Conservation (phyloP, 2,113 vertebrate genomes). For the Oophaga pumilio region DNA sequence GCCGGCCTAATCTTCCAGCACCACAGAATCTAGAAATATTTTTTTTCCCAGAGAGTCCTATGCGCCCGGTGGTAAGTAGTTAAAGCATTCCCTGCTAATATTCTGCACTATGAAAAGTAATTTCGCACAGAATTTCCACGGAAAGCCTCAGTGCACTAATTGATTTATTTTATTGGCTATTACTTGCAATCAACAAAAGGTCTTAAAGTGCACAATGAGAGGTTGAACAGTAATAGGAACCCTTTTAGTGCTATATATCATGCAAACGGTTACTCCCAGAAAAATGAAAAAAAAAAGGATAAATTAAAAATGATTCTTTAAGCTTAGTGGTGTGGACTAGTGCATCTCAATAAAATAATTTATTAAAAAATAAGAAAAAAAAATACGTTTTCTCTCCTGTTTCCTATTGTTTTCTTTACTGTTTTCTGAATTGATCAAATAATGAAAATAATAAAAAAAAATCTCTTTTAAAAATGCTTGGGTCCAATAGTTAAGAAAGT, state of each 20-base stretch:
- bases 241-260: constrained; percentile 27
- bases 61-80: background rate
- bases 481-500: background rate
- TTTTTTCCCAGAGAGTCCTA: constrained; percentile 5
- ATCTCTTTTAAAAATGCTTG: background rate
- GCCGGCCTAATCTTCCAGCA: background rate
- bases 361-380: background rate
- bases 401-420: background rate
- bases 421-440: background rate
- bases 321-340: background rate
- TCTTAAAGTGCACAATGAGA: constrained; percentile 57
- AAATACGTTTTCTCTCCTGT: background rate
- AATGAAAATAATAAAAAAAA: background rate
- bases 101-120: constrained; percentile 2
- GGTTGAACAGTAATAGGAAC: background rate
- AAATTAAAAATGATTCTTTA: background rate
- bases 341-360: background rate
- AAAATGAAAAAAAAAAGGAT: background rate
- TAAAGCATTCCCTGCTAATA: background rate
- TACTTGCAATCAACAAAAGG: constrained; percentile 11
- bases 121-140: constrained; percentile 56
- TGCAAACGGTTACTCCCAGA: background rate
- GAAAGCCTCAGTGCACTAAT: constrained; percentile 60
- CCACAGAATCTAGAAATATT: background rate
- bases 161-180: constrained; percentile 45